Conservation (phyloP, 2,113 vertebrate species). For the Corythoichthys haematopterus region DNA sequence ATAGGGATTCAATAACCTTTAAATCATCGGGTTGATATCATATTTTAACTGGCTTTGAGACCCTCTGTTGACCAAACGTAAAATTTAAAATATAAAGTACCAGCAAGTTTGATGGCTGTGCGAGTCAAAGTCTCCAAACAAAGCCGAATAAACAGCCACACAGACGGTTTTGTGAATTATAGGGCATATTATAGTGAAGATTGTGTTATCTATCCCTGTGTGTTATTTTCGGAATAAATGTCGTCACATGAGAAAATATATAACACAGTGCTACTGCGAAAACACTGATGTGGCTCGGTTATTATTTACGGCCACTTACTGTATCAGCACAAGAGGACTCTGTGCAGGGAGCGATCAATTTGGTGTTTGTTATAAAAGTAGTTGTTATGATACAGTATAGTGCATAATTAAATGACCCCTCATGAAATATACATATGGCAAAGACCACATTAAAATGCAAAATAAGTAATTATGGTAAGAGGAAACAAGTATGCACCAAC, state of each 20-base stretch:
- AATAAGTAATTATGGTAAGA: not conserved
- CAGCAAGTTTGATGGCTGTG: too few species aligned
- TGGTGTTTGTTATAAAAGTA: not conserved
- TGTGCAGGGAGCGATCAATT: not conserved
- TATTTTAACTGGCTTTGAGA: too few species aligned
- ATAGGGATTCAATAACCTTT: too few species aligned
- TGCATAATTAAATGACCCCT: slow-evolving; percentile 23
- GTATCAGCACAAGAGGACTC: not conserved
- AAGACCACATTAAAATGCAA: slow-evolving; percentile 20
- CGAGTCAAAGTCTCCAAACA: too few species aligned
- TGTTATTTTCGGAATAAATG: not conserved
- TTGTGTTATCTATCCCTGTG: not conserved
- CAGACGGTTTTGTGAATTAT: too few species aligned
- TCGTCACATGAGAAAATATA: not conserved
- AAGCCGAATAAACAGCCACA: too few species aligned
- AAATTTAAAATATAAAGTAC: too few species aligned
- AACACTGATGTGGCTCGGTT: not conserved
- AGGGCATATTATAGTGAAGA: not conserved
- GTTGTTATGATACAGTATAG: not conserved
- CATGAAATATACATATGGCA: slow-evolving; percentile 28
- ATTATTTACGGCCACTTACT: not conserved
- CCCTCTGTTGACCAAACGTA: too few species aligned
- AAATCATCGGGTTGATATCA: too few species aligned
- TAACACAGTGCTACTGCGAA: not conserved
- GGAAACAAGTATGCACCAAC: slow-evolving; percentile 8